Evolutionary conservation across 2,888 invertebrate genomes (phyloP).

Genomic region (Myopa testacea): DNA sequence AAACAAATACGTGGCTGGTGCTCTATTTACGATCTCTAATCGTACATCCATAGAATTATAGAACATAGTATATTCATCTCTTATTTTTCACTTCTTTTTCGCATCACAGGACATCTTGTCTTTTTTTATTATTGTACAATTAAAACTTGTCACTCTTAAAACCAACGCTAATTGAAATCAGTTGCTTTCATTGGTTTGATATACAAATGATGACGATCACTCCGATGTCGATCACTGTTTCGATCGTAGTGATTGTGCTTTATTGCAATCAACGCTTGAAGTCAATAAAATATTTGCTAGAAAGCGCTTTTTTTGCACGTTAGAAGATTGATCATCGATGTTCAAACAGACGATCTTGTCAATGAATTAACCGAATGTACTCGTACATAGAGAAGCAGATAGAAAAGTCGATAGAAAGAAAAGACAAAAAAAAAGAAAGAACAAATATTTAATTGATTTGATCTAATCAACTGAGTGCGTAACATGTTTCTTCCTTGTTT

Average conservation of each 20-base stretch:
- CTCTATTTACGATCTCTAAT: too few relatives aligned
- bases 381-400: not conserved
- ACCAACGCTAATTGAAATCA: too few relatives aligned
- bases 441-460: constrained; percentile 35
- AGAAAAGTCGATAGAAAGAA: not conserved
- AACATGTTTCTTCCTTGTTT: constrained; percentile 32
- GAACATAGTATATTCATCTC: too few relatives aligned
- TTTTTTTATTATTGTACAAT: too few relatives aligned
- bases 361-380: constrained; percentile 26
- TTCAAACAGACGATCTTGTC: constrained; percentile 28
- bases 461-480: constrained; percentile 36
- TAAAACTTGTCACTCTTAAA: too few relatives aligned
- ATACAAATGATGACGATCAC: too few relatives aligned
- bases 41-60: too few relatives aligned
- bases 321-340: constrained; percentile 35
- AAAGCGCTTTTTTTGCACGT: not conserved
- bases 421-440: constrained; percentile 1
- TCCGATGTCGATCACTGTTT: not conserved
- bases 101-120: too few relatives aligned
- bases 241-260: not conserved
- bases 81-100: too few relatives aligned
- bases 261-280: constrained; percentile 27
- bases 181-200: too few relatives aligned
- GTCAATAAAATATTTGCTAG: constrained; percentile 21
- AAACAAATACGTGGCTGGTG: too few relatives aligned